Percentiles rank a stretch among this genome's conserved stretches.
Evolutionary conservation across 2,113 vertebrate species (phyloP).

Genomic region (Misgurnus anguillicaudatus): DNA sequence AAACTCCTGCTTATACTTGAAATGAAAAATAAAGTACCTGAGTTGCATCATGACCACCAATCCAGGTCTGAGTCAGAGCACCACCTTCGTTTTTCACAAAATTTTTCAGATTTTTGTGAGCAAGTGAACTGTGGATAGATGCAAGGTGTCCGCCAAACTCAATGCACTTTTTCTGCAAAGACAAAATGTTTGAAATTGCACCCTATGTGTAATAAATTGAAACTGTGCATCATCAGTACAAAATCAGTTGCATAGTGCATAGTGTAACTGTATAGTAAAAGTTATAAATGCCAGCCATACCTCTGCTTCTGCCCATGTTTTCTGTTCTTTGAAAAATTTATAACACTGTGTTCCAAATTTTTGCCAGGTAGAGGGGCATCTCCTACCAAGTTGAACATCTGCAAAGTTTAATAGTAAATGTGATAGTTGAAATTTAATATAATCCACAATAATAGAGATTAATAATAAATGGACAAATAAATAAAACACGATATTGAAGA

Average conservation of each 20-base stretch:
- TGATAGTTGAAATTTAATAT: neutral
- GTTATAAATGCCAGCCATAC: neutral
- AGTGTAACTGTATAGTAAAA: neutral
- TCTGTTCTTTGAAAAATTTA: neutral
- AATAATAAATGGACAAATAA: neutral
- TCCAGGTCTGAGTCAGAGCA: neutral
- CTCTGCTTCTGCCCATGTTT: conserved; percentile 35
- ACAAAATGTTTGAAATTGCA: neutral
- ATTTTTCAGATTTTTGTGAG: neutral
- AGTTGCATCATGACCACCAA: conserved; percentile 37
- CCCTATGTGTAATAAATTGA: neutral
- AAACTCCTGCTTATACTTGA: too few species aligned
- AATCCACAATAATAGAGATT: neutral
- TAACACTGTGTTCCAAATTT: conserved; percentile 38
- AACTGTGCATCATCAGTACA: neutral
- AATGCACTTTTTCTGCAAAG: neutral
- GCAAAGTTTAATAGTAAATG: neutral
- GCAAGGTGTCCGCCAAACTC: conserved; percentile 17
- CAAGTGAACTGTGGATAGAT: neutral
- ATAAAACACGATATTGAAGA: too few species aligned
- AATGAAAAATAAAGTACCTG: neutral
- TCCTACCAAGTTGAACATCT: neutral
- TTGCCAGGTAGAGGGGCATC: neutral
- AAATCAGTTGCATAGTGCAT: too few species aligned
- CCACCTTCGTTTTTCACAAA: neutral